These are phyloP conservation scores for Napeogenes sylphis DNA, from an alignment of 2,888 invertebrate species.

Conservation along the genomic window DNA sequence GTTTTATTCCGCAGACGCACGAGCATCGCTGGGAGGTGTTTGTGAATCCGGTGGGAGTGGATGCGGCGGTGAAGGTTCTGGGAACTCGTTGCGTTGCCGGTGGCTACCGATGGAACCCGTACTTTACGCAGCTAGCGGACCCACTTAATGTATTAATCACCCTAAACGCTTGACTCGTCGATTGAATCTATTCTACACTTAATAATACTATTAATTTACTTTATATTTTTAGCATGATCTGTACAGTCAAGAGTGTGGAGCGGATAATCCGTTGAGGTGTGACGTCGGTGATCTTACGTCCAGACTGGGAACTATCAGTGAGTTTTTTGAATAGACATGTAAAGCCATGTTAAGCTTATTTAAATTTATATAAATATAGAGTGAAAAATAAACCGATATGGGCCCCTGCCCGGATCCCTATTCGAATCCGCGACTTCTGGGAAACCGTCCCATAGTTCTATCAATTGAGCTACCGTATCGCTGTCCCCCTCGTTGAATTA, in stretches of 20 bases:
- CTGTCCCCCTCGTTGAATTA: too few species aligned
- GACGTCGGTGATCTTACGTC: slow-evolving; percentile 94
- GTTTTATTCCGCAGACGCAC: slow-evolving; percentile 78
- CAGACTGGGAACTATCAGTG: slow-evolving; percentile 87
- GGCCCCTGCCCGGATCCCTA: too few species aligned
- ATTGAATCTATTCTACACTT: too few species aligned
- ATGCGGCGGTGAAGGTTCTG: slow-evolving; percentile 89
- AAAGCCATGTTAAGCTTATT: too few species aligned
- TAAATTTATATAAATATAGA: too few species aligned
- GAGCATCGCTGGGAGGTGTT: slow-evolving; percentile 94
- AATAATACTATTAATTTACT: background rate
- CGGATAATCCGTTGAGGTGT: slow-evolving; percentile 92
- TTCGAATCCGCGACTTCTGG: too few species aligned
- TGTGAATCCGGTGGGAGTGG: slow-evolving; percentile 94
- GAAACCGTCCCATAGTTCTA: too few species aligned
- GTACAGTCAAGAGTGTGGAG: slow-evolving; percentile 91
- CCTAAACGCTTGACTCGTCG: background rate
- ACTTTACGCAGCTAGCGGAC: slow-evolving; percentile 92
- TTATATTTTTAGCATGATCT: slow-evolving; percentile 81
- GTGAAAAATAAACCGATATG: too few species aligned
- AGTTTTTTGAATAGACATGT: slow-evolving; percentile 28
- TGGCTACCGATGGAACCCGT: slow-evolving; percentile 95
- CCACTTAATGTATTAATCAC: slow-evolving; percentile 84
- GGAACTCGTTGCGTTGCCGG: slow-evolving; percentile 92
- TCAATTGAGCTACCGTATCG: too few species aligned